Base-by-base conservation (phyloP, 2,797 vertebrate genomes). In the Coccyzus lansbergi region DNA sequence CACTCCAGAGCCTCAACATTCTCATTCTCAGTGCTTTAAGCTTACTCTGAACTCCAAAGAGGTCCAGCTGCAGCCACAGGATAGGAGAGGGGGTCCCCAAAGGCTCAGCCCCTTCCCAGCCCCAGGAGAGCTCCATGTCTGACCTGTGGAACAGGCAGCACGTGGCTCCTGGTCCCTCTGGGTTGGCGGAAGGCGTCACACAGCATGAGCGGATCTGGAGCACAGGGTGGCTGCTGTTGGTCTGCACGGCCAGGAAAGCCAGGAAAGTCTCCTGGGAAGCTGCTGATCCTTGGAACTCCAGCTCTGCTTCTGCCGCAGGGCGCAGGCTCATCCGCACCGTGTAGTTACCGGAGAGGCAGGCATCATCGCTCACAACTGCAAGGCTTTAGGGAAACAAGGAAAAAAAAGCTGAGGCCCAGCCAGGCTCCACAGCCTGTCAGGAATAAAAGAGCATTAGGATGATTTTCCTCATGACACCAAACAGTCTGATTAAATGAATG, bases 81-180 rank as follows among this genome's bases (percentile, higher is more conserved):
- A 24, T 24, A 48, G 28, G n/a, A 68, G 48, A 22, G 20, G 38
- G 34, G 10, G 25, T 29, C 20, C 69, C 25, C 6, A 25, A n/a
- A n/a, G 38, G 51, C 31, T 17, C 8, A 26, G 44, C 46, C 71
- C 71, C 1, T 38, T 21, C 53, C 70, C 26, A 77, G n/a, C 42
- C 64, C 28, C 5, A 53, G 16, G 8, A 26, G 28, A 44, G 3
- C 56, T 13, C 42, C 1, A 0, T 4, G 19, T 12, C 95, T 92
- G 63, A 98, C 97, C 98, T 98, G 92, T 21, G 96, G 95, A 98
- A 98, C 22, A 97, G 75, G 90, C 97, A 98, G 97, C 98, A 98
- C 95, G 79, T 96, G 4, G 96, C 94, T 4, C 97, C 97, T 8
- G 52, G 83, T 25, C 90, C 94, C 51, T 94, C 80, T 3, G 92